These are phyloP conservation scores for Stichopus horrens DNA, from an alignment of 53 echinoderm and acorn worm genomes.

Conservation along the genomic window DNA sequence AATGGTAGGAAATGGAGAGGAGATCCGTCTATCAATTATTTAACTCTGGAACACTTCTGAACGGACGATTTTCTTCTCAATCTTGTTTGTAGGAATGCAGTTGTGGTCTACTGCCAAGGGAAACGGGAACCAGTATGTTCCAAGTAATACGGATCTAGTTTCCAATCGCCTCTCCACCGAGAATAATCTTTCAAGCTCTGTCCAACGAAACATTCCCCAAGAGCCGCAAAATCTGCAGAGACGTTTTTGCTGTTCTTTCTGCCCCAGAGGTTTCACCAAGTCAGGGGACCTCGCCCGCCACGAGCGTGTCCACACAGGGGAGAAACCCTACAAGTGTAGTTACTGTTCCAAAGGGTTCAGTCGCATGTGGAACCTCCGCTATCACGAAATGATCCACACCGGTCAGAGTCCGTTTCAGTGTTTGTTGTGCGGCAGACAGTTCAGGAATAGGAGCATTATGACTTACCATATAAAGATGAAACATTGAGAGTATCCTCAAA, in stretches of 20 bases:
- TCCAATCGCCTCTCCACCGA: too few species aligned
- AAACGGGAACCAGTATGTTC: not conserved
- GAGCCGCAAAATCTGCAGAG: too few species aligned
- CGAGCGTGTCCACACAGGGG: constrained; percentile 19
- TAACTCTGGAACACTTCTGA: not conserved
- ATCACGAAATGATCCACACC: constrained; percentile 21
- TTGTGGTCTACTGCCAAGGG: not conserved
- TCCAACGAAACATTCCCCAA: too few species aligned
- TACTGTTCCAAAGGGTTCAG: not conserved
- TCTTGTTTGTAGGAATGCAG: not conserved
- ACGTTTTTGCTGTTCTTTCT: not conserved
- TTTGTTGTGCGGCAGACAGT: not conserved
- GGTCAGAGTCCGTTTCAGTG: not conserved
- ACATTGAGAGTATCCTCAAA: not conserved
- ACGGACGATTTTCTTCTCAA: not conserved
- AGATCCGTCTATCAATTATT: too few species aligned
- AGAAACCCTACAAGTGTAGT: constrained; percentile 11
- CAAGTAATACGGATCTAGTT: too few species aligned
- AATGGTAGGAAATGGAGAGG: not conserved
- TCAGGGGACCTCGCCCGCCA: not conserved
- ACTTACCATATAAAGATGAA: not conserved
- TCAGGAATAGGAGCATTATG: not conserved
- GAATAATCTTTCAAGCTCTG: too few species aligned
- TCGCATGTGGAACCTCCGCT: not conserved
- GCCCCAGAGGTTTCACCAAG: not conserved